Conservation (phyloP, 2,888 invertebrate species). For the Ormyrus pomaceus region DNA sequence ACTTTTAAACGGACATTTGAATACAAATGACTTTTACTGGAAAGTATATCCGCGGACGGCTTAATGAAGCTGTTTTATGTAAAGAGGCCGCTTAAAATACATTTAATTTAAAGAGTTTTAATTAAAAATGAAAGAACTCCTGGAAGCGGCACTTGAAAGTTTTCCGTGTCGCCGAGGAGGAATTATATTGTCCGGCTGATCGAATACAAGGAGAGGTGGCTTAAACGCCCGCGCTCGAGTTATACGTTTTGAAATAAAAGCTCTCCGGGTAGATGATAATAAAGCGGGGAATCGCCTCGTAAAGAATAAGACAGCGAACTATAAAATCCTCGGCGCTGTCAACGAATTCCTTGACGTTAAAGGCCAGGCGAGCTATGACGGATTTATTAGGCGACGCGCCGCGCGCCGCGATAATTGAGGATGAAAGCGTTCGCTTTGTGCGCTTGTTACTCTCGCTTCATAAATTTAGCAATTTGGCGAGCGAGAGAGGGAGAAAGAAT, state of each 20-base stretch:
- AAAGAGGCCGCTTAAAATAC: too few relatives aligned
- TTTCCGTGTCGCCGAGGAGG: too few relatives aligned
- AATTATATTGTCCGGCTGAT: too few relatives aligned
- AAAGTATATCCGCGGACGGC: too few relatives aligned
- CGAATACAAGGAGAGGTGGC: not conserved
- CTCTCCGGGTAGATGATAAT: not conserved
- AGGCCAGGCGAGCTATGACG: not conserved
- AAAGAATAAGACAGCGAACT: not conserved
- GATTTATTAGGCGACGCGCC: constrained; percentile 11
- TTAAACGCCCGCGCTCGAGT: not conserved
- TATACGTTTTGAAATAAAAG: not conserved
- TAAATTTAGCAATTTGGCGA: constrained; percentile 36
- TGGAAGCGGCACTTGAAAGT: too few relatives aligned
- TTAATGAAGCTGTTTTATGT: too few relatives aligned
- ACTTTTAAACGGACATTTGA: too few relatives aligned
- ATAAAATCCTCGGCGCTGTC: not conserved
- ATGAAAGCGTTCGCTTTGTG: constrained; percentile 19
- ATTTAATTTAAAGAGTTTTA: too few relatives aligned
- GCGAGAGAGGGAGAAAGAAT: constrained; percentile 12
- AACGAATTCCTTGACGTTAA: not conserved
- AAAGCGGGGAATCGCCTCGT: not conserved
- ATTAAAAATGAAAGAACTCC: too few relatives aligned
- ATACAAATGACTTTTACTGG: too few relatives aligned
- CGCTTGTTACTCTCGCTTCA: constrained; percentile 44
- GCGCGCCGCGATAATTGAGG: constrained; percentile 18